Percentiles rank a stretch among this genome's conserved stretches.
Conservation (phyloP, 2,888 invertebrate genomes). For the Acleris cristana region DNA sequence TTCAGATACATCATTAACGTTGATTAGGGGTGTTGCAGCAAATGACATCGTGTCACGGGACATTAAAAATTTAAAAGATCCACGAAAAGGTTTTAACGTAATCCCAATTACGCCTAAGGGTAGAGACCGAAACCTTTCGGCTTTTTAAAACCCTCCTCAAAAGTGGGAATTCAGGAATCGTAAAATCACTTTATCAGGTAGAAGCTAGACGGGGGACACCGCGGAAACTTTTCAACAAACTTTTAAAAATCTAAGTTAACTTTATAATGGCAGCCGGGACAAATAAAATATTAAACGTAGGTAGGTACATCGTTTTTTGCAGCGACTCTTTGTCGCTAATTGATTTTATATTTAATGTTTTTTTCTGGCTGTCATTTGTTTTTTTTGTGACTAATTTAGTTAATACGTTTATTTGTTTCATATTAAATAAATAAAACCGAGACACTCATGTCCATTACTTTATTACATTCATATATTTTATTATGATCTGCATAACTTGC, state of each 20-base stretch:
- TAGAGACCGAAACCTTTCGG: conserved; percentile 62
- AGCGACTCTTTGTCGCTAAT: conserved; percentile 63
- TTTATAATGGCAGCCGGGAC: conserved; percentile 59
- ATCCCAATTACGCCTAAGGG: conserved; percentile 63
- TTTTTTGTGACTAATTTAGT: conserved; percentile 42
- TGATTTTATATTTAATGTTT: conserved; percentile 67
- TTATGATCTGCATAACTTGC: neutral
- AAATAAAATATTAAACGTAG: conserved; percentile 73
- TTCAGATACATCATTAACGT: conserved; percentile 22
- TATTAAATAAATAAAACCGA: no score
- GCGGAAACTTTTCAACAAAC: conserved; percentile 72
- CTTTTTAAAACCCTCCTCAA: conserved; percentile 78
- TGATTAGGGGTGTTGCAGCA: conserved; percentile 34
- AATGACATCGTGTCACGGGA: conserved; percentile 40
- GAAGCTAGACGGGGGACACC: conserved; percentile 68
- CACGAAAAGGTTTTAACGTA: conserved; percentile 60
- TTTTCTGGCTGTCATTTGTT: conserved; percentile 59
- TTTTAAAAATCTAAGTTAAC: conserved; percentile 83
- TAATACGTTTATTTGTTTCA: neutral
- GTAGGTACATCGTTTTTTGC: conserved; percentile 52
- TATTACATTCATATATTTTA: neutral
- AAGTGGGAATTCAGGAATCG: conserved; percentile 80
- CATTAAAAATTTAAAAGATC: conserved; percentile 64
- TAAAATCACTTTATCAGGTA: conserved; percentile 80
- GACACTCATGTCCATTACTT: no score